A percentile compares a stretch with the other conserved stretches of the same genome.
Conservation (phyloP, 2,797 vertebrate genomes). For the Lophotriccus pileatus region DNA sequence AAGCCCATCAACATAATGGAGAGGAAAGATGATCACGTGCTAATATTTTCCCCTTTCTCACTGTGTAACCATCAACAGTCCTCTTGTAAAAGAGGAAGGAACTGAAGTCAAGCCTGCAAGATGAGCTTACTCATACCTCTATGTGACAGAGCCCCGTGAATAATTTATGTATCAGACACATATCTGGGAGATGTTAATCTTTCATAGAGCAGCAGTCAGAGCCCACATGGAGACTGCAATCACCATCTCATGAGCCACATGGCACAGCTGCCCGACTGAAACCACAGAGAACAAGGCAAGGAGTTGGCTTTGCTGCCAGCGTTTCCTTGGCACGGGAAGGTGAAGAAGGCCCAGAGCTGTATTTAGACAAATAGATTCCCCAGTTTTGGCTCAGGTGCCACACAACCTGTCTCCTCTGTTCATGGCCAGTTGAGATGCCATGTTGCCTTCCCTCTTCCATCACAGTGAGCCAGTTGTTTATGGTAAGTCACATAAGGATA, state of each 20-base stretch:
- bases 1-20: conserved; percentile 34
- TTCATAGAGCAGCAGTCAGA: background rate
- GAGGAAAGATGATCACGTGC: background rate
- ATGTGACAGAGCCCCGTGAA: conserved; percentile 1
- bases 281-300: background rate
- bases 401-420: background rate
- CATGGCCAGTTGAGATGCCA: background rate
- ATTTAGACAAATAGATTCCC: background rate
- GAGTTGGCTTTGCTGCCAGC: background rate
- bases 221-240: background rate
- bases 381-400: background rate
- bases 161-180: conserved; percentile 39
- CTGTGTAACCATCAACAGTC: background rate
- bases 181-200: conserved; percentile 25
- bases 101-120: background rate
- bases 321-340: background rate
- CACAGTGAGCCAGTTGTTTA: background rate
- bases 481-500: background rate
- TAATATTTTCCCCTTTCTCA: background rate
- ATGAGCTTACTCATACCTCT: background rate
- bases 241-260: background rate
- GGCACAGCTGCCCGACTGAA: background rate
- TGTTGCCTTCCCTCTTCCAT: background rate
- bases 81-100: background rate
- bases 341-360: background rate